phyloP scores from a whole-genome alignment of 2,888 invertebrate genomes.

The Drosophila melanosoma region DNA sequence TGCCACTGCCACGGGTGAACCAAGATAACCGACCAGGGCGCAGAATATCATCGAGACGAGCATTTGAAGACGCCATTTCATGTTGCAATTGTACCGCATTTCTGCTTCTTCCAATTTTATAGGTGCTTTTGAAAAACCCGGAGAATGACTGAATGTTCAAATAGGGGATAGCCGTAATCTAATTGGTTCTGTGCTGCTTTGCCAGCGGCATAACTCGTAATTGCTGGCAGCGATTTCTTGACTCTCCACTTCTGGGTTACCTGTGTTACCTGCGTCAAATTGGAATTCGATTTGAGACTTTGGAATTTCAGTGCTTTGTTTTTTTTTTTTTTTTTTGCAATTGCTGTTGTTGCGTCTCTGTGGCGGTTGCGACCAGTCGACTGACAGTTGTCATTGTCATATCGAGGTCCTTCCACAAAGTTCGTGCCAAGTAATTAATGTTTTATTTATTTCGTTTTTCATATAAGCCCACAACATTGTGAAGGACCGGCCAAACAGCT shows the following conservation, averaged over 20 bases:
- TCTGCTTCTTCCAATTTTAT: not conserved
- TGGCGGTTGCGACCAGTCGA: not conserved
- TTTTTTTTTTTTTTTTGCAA: not conserved
- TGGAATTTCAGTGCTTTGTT: not conserved
- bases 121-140: not conserved
- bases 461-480: not conserved
- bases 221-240: not conserved
- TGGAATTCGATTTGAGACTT: constrained; percentile 5
- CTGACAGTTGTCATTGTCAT: not conserved
- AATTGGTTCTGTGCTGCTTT: constrained; percentile 1
- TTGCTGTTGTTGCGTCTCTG: constrained; percentile 13
- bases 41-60: constrained; percentile 74
- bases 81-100: constrained; percentile 55
- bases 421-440: not conserved
- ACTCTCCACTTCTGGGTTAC: constrained; percentile 16
- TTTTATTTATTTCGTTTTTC: constrained; percentile 34
- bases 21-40: constrained; percentile 78
- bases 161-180: not conserved
- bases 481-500: constrained; percentile 36
- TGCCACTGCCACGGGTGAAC: constrained; percentile 80
- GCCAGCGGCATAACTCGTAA: constrained; percentile 33
- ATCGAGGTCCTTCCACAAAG: not conserved
- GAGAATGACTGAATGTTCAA: not conserved
- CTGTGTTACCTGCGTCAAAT: not conserved
- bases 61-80: constrained; percentile 75